A percentile compares a stretch with the other conserved stretches of the same genome.
phyloP scores from a whole-genome alignment of 2,113 vertebrate genomes.

The Trachemys scripta region DNA sequence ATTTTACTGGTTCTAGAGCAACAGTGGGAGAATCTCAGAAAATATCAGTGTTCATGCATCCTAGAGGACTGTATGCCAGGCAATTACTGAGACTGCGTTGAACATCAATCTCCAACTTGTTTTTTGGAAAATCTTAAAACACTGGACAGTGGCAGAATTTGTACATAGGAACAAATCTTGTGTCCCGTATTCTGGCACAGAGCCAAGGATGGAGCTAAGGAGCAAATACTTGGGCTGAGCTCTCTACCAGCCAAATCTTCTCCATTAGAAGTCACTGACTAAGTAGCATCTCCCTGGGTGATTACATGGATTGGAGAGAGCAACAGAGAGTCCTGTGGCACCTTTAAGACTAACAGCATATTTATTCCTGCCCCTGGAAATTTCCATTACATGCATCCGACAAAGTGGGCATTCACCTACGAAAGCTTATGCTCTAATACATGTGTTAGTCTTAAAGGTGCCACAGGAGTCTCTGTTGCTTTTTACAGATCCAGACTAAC shows the following conservation, averaged over 20 bases:
- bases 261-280: background rate
- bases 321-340: no score
- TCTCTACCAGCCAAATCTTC: background rate
- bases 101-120: background rate
- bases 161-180: background rate
- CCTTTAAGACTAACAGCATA: no score
- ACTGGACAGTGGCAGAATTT: background rate
- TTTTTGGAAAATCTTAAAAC: background rate
- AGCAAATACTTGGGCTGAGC: fast-evolving
- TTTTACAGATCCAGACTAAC: no score
- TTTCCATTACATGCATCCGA: no score
- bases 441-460: no score
- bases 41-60: background rate
- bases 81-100: fast-evolving
- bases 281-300: fast-evolving
- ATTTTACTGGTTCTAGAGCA: background rate
- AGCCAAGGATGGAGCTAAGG: background rate
- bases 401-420: no score
- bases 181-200: background rate
- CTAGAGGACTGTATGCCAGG: background rate
- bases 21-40: background rate
- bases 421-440: no score
- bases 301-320: background rate
- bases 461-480: no score
- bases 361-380: no score